These are phyloP conservation scores for Oscheius sp. DNA, from an alignment of 2,888 invertebrate species.

Conservation along the genomic window DNA sequence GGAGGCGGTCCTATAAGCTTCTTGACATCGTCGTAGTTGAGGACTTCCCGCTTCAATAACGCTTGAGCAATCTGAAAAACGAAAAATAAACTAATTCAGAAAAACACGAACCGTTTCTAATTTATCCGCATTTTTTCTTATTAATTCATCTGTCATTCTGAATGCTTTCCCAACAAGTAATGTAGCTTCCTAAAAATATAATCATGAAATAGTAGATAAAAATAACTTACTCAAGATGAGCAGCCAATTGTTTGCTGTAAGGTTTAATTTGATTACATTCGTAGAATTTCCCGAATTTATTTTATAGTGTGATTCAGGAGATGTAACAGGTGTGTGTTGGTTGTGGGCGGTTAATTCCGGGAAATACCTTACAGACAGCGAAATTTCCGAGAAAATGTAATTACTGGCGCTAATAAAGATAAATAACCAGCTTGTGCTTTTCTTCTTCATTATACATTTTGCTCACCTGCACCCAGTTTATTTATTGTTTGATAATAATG, in stretches of 20 bases:
- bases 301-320: no score
- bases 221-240: slow-evolving; percentile 82
- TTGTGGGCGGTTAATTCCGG: no score
- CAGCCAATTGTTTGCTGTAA: slow-evolving; percentile 86
- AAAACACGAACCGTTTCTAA: slow-evolving; percentile 76
- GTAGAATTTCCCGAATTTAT: no score
- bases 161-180: slow-evolving; percentile 85
- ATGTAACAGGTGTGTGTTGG: no score
- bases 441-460: no score
- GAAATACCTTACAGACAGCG: no score
- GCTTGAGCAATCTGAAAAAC: slow-evolving; percentile 73
- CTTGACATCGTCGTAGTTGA: slow-evolving; percentile 82
- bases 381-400: no score
- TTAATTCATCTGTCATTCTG: slow-evolving; percentile 83
- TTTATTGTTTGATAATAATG: no score
- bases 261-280: slow-evolving; percentile 82
- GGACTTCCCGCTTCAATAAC: slow-evolving; percentile 75
- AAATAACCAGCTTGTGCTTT: no score
- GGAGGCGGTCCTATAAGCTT: slow-evolving; percentile 89
- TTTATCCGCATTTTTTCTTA: slow-evolving; percentile 84
- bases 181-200: slow-evolving; percentile 80
- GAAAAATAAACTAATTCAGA: neutral
- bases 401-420: no score
- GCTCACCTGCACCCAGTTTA: no score
- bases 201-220: slow-evolving; percentile 7